Evolutionary conservation across 1,140 invertebrate genomes (phyloP), one percentile per base, ranked within the genome.

Genomic region (Camponotus floridanus): DNA sequence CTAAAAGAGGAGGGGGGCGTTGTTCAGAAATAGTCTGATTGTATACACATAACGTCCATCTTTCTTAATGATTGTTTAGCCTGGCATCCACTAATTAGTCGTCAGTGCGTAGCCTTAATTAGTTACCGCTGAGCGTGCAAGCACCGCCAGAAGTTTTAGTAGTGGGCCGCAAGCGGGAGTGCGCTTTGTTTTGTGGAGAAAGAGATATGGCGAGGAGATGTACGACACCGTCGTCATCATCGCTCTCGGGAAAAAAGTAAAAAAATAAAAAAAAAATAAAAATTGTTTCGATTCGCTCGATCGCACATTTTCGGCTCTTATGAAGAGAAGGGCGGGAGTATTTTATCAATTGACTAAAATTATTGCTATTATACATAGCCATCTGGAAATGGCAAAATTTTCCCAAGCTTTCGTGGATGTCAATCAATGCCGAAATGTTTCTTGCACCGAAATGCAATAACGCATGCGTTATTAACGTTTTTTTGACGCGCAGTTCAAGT

Each of bases 101-200:
- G 76, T 91, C 91, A 89, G 88, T 92, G 92, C 90, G 92, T 88
- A 93, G 91, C 92, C 88, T 94, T 94, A 94, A 94, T 94, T 94
- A 94, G 93, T 94, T 93, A 93, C 93, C 93, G 91, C 92, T 93
- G 92, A 93, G 92, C 92, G 93, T 93, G 93, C 92, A 93, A 93
- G 92, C 91, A 93, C 90, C 91, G 92, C 87, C 90, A 91, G 87
- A 88, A 91, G 87, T 89, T 80, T 80, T 90, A 88, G 86, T 88
- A 90, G 86, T 76, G 80, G 76, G 61, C 78, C 74, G 68, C 73
- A 76, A 78, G 84, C 71, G 86, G 88, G 79, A 86, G 81, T 87
- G 88, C 83, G 88, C 88, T 90, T 90, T 85, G 51, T 87, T 55
- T 78, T 79, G 76, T 70, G 33, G 42, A 87, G 87, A 26, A 74